A percentile compares a stretch with the other conserved stretches of the same genome.
phyloP scores from a whole-genome alignment of 1,140 invertebrate genomes.

The Bombus soroeensis region DNA sequence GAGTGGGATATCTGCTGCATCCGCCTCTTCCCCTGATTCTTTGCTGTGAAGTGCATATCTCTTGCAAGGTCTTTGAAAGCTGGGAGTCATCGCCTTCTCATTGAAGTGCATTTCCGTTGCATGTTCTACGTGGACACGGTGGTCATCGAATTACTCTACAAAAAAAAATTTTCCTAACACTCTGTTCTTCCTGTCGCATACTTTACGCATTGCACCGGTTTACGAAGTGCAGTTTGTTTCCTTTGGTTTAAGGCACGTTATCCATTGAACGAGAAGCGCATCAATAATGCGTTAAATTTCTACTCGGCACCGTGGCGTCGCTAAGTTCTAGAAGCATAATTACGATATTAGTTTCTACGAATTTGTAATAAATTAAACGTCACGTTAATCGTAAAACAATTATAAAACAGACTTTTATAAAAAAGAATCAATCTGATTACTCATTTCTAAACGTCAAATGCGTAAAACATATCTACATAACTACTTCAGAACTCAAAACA shows the following conservation, averaged over 20 bases:
- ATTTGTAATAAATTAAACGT: slow-evolving; percentile 11
- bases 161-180: background rate
- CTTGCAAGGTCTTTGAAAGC: slow-evolving; percentile 31
- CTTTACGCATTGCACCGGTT: slow-evolving; percentile 4
- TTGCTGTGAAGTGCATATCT: slow-evolving; percentile 42
- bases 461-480: background rate
- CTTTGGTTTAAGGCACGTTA: background rate
- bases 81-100: slow-evolving; percentile 47
- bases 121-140: slow-evolving; percentile 39
- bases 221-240: background rate
- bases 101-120: slow-evolving; percentile 42
- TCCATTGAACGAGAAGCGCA: background rate
- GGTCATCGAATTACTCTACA: slow-evolving; percentile 33
- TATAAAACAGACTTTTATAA: slow-evolving; percentile 16
- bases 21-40: slow-evolving; percentile 32
- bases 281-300: background rate
- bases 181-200: slow-evolving; percentile 15
- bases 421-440: background rate
- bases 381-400: slow-evolving; percentile 19
- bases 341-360: background rate
- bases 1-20: slow-evolving; percentile 34
- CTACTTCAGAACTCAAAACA: background rate
- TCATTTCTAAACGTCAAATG: slow-evolving; percentile 10
- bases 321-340: background rate
- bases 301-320: background rate